Conservation (phyloP, 2,797 vertebrate genomes). For the Acrossocheilus fasciatus region DNA sequence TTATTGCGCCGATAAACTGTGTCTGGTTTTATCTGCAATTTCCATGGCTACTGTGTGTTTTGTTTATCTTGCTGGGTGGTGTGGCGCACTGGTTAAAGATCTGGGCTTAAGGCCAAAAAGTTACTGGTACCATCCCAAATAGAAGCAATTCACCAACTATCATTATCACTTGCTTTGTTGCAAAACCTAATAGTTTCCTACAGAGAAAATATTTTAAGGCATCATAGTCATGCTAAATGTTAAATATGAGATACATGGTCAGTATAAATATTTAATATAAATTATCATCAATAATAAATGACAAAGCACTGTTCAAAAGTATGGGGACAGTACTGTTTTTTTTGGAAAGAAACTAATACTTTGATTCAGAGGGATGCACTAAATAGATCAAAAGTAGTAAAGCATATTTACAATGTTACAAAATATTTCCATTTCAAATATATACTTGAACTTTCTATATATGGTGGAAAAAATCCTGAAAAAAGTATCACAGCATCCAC, state of each 20-base stretch:
- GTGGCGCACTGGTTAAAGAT: neutral
- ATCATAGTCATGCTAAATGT: neutral
- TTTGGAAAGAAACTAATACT: too few species aligned
- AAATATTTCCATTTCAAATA: too few species aligned
- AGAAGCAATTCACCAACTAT: neutral
- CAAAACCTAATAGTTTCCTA: neutral
- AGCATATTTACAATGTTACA: too few species aligned
- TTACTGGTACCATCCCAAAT: neutral
- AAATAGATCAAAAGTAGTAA: too few species aligned
- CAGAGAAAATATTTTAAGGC: neutral
- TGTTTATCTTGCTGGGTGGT: neutral
- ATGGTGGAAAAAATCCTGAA: too few species aligned
- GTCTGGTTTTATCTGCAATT: slow-evolving; percentile 7
- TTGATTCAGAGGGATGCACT: too few species aligned
- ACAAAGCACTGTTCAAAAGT: neutral
- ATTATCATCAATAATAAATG: neutral
- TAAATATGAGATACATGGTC: neutral
- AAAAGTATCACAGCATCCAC: too few species aligned
- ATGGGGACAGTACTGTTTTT: neutral
- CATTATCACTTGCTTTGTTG: neutral
- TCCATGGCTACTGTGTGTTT: slow-evolving; percentile 20
- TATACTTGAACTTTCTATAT: too few species aligned
- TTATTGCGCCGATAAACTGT: neutral
- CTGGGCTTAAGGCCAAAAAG: neutral
- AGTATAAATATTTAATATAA: neutral